Percentiles rank a stretch among this genome's conserved stretches.
Conservation (phyloP, 2,888 invertebrate genomes). For the Sphaerophoria rueppellii region DNA sequence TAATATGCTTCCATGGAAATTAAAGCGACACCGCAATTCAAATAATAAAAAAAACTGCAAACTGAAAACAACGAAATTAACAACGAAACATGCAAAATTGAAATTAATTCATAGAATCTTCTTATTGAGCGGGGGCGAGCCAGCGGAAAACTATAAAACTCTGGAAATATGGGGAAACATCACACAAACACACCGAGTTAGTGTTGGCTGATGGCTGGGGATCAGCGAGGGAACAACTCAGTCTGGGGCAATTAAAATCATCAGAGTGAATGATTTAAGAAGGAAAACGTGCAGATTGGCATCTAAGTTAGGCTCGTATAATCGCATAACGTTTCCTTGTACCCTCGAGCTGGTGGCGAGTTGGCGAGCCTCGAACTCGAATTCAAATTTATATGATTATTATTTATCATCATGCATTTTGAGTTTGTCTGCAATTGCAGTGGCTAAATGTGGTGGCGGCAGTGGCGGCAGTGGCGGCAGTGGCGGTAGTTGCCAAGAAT, state of each 20-base stretch:
- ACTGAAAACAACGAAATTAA: slow-evolving; percentile 42
- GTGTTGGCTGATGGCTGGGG: slow-evolving; percentile 23
- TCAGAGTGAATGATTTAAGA: slow-evolving; percentile 66
- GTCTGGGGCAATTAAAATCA: slow-evolving; percentile 63
- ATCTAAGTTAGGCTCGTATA: slow-evolving; percentile 22
- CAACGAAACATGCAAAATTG: slow-evolving; percentile 82
- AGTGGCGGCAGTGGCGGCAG: no score
- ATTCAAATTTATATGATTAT: slow-evolving; percentile 45
- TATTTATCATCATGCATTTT: slow-evolving; percentile 1
- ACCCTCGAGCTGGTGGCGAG: no score
- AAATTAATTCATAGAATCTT: slow-evolving; percentile 81
- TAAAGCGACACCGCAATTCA: slow-evolving; percentile 71
- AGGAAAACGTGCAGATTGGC: slow-evolving; percentile 62
- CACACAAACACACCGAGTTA: neutral
- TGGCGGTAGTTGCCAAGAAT: slow-evolving; percentile 18
- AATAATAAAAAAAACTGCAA: slow-evolving; percentile 38
- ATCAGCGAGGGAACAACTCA: slow-evolving; percentile 12
- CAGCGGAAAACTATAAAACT: neutral
- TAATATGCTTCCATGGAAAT: slow-evolving; percentile 66
- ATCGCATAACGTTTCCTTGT: no score
- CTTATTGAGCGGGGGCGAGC: slow-evolving; percentile 25
- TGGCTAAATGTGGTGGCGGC: no score
- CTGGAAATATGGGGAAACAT: slow-evolving; percentile 9
- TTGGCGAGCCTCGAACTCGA: slow-evolving; percentile 3
- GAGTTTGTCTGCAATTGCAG: no score